Conservation (phyloP, 2,797 vertebrate genomes). For the Pangasius larnaudii region DNA sequence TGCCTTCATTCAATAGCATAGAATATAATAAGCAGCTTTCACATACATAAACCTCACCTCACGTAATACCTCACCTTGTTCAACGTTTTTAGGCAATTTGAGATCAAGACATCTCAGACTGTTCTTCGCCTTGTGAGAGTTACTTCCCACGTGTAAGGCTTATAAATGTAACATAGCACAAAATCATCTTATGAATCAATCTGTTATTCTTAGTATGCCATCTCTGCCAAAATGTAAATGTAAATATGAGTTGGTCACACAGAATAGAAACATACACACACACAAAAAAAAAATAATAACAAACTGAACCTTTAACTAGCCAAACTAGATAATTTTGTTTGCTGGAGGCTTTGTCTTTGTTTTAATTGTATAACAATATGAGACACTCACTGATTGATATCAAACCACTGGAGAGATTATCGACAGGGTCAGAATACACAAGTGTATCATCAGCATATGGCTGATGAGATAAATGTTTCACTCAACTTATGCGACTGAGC, state of each 20-base stretch:
- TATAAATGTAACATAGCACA: background rate
- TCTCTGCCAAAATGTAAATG: background rate
- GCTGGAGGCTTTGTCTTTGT: background rate
- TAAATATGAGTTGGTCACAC: background rate
- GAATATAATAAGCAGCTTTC: background rate
- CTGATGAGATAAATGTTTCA: background rate
- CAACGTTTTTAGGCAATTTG: background rate
- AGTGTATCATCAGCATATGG: background rate
- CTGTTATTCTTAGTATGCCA: background rate
- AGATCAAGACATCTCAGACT: background rate
- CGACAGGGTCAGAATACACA: background rate
- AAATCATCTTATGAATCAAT: background rate
- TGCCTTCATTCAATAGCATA: background rate
- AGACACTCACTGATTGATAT: background rate
- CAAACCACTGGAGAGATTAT: background rate
- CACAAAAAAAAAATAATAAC: background rate
- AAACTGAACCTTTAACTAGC: background rate
- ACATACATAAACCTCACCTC: no score
- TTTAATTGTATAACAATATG: background rate
- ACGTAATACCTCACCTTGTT: background rate
- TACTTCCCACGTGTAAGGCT: background rate
- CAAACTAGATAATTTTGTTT: background rate
- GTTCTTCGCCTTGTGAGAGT: background rate
- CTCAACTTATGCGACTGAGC: background rate
- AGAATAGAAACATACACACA: background rate